Evolutionary conservation across 64 coral and sea anemone genomes (phyloP), one percentile per base, ranked within the genome.

Genomic region (Acropora yongei): DNA sequence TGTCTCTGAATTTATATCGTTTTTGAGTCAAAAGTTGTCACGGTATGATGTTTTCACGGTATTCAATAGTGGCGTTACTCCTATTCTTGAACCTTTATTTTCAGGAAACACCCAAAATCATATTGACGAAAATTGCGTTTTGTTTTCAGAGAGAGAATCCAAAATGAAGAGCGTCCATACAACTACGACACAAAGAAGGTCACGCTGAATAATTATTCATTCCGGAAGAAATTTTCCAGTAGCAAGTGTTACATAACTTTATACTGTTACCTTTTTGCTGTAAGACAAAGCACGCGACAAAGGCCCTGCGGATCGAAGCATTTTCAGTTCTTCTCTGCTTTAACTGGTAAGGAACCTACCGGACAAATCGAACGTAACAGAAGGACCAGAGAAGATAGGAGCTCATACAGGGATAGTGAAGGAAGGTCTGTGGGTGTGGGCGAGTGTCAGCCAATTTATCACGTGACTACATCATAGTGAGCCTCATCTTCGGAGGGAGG

Each of bases 371-470:
- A 83, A 83, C 60, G 80, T 44, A 39, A 55, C 14, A 44, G 11
- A 44, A 43, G 43, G 63, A 63, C 0, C 43, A 0, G 17, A 39
- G 1, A 42, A 0, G 1, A 7, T 5, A 20, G 81, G 81, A 44
- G 42, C 61, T 85, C n/a, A 49, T 72, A 57, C 9, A 71, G 4
- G 6, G 6, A n/a, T n/a, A n/a, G n/a, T n/a, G n/a, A 42, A 71
- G 82, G 82, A 85, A 65, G 82, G 82, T 85, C 65, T 71, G 82
- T 61, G 82, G 82, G 7, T 30, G 30, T 30, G 30, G 30, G 30
- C 30, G 0, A 30, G 30, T 30, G 30, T 0, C 30, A 30, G 30
- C 30, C 30, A 30, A 30, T 30, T 30, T 30, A 30, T 44, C 80
- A 68, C 80, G 80, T 84, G 80, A 68, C 2, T 30, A 30, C 30